Conservation (phyloP, 2,113 vertebrate genomes). For the Phoxinus phoxinus region DNA sequence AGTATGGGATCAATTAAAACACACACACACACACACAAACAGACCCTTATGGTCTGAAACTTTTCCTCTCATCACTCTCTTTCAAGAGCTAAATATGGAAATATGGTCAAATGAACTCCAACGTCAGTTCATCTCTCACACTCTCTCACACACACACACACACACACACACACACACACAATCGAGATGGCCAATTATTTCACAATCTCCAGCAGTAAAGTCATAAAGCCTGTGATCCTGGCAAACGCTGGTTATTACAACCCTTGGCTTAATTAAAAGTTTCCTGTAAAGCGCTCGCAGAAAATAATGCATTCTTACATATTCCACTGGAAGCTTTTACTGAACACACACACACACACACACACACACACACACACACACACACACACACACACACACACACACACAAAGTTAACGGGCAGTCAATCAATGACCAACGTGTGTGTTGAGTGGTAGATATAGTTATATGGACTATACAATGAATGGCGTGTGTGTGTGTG, state of each 20-base stretch:
- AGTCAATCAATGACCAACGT: background rate
- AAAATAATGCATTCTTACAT: background rate
- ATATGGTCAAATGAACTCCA: background rate
- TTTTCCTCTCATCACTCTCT: background rate
- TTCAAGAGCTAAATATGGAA: background rate
- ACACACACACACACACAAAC: slow-evolving; percentile 5
- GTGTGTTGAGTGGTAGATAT: background rate
- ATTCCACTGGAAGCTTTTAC: background rate
- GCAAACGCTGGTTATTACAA: background rate
- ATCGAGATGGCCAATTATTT: slow-evolving; percentile 30
- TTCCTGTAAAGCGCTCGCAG: background rate
- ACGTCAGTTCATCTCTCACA: background rate
- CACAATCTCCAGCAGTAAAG: slow-evolving; percentile 3
- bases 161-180: background rate
- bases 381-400: background rate
- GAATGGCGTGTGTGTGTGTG: background rate
- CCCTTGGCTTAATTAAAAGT: background rate
- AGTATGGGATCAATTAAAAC: slow-evolving; percentile 74
- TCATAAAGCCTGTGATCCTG: slow-evolving; percentile 13
- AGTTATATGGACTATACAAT: background rate
- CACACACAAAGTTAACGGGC: background rate
- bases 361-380: background rate
- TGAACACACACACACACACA: background rate
- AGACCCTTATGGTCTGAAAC: background rate
- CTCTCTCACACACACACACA: background rate